A percentile compares a stretch with the other conserved stretches of the same genome.
Conservation (phyloP, 2,888 invertebrate species). For the Dasypogon diadema region DNA sequence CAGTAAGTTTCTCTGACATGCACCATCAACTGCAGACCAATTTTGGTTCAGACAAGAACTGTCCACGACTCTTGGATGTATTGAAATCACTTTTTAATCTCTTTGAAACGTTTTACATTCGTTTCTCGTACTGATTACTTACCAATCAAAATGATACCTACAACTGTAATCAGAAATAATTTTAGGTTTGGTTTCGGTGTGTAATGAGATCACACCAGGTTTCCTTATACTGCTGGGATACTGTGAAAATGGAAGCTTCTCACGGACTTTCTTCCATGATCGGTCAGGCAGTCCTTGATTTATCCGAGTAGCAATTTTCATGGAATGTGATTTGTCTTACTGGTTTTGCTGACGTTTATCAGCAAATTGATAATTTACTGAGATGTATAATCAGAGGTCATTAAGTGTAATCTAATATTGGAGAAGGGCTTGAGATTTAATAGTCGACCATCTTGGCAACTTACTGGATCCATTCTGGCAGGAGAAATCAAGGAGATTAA, state of each 20-base stretch:
- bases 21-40: background rate
- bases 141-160: conserved; percentile 45
- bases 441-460: background rate
- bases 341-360: conserved; percentile 47
- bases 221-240: background rate
- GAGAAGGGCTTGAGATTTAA: background rate
- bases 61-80: conserved; percentile 15
- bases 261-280: conserved; percentile 40
- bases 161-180: conserved; percentile 38
- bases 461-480: background rate
- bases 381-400: conserved; percentile 30
- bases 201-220: conserved; percentile 42
- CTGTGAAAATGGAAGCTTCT: conserved; percentile 47
- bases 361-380: conserved; percentile 45
- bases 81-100: background rate
- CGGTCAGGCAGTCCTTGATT: conserved; percentile 36
- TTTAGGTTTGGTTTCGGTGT: conserved; percentile 41
- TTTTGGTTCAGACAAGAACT: conserved; percentile 19
- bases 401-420: conserved; percentile 42
- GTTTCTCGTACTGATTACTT: conserved; percentile 32
- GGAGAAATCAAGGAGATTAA: too few species aligned
- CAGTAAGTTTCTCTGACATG: conserved; percentile 35
- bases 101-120: conserved; percentile 11
- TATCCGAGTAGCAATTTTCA: conserved; percentile 33
- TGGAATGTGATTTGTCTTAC: conserved; percentile 48